Conservation (phyloP, 2,113 vertebrate genomes). For the Oncorhynchus keta region DNA sequence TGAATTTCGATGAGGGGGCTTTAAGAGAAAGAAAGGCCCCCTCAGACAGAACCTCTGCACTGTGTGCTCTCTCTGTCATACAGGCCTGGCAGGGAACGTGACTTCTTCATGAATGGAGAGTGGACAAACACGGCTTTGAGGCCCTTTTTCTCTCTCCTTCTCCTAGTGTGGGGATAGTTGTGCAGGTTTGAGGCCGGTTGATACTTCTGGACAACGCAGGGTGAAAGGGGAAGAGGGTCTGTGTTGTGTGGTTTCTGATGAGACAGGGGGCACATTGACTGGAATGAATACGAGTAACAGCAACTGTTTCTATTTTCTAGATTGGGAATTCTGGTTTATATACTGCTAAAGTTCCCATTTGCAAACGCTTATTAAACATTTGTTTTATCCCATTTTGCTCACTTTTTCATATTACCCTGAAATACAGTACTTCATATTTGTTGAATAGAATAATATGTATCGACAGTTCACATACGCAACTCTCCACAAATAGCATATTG, state of each 20-base stretch:
- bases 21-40: constrained; percentile 72
- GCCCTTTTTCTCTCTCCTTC: constrained; percentile 24
- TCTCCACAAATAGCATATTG: background rate
- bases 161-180: constrained; percentile 27
- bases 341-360: too few species aligned
- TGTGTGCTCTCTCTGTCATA: constrained; percentile 72
- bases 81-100: constrained; percentile 62
- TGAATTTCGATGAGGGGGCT: constrained; percentile 79
- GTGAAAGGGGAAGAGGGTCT: background rate
- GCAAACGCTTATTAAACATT: too few species aligned
- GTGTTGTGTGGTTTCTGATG: background rate
- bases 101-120: constrained; percentile 67
- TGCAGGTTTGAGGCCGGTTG: constrained; percentile 31
- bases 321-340: too few species aligned
- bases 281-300: too few species aligned
- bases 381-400: too few species aligned
- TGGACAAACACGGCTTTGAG: constrained; percentile 75
- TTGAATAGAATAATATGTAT: too few species aligned
- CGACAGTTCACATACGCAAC: too few species aligned
- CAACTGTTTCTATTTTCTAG: too few species aligned
- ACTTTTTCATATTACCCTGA: too few species aligned
- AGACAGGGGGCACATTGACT: background rate
- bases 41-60: constrained; percentile 71
- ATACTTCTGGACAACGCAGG: background rate
- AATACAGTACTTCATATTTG: too few species aligned